Base-by-base conservation (phyloP, 2,113 vertebrate genomes). In the Epinephelus cyanopodus region DNA sequence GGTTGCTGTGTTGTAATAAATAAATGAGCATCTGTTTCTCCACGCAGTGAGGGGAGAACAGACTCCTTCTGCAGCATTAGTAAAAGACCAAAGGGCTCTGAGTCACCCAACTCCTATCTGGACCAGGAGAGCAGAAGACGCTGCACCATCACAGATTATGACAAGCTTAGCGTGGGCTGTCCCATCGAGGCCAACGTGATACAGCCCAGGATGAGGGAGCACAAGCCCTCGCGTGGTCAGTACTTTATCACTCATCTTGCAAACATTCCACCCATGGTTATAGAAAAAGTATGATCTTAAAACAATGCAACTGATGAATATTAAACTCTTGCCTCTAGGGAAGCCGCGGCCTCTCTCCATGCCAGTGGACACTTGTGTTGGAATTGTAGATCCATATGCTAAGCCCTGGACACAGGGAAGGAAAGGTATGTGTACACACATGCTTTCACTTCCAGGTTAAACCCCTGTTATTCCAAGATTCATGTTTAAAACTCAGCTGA, bases 101-200 rank as follows among this genome's bases (percentile, higher is more conserved):
- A 99, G 93, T 99, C 98, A 29, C 98, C 98, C 3, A 99, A 99
- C 92, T 98, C 96, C 90, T 98, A 95, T 80, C 89, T 99, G 93
- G 97, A 99, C 93, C 97, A 97, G 60, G 96, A 98, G 89, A 96
- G 94, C 79, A 93, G 95, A 21, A 95, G 96, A 29, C 93, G 96
- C 74, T 96, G 96, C 81, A 96, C 96, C 64, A 94, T 97, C 4
- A 89, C 95, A 0, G 97, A 98, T 42, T 97, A 96, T 0, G 96
- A 98, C 81, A 94, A 93, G 80, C 93, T 96, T n/a, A 79, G 95
- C 79, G 90, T 92, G 0, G 94, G 94, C 3, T 97, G 96, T 84
- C 95, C 96, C 0, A 70, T 95, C 11, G 97, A 97, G 89, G 94
- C 95, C 83, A 96, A 94, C 57, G 70, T 96, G 7, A 89, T 94